Evolutionary conservation across 2,797 vertebrate genomes (phyloP).

Genomic region (Pangasius krempfi): DNA sequence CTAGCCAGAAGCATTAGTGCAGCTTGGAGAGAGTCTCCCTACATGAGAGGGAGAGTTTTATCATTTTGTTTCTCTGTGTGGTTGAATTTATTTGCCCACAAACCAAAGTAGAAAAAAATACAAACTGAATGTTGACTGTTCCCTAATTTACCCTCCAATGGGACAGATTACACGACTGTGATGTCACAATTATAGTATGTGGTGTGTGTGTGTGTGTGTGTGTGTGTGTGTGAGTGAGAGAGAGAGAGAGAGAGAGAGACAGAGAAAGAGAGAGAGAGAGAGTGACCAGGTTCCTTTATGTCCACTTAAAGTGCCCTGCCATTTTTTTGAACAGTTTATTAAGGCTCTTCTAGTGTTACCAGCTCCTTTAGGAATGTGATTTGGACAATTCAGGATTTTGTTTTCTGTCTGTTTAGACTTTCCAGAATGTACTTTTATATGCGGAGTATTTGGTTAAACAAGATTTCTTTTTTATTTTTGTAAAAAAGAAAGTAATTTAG

Average conservation of each 20-base stretch:
- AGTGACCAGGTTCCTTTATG: slow-evolving; percentile 1
- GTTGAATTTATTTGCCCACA: slow-evolving; percentile 14
- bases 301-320: slow-evolving; percentile 48
- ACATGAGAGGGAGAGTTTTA: background rate
- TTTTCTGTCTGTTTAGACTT: slow-evolving; percentile 35
- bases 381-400: slow-evolving; percentile 45
- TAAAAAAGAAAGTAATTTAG: slow-evolving; percentile 37
- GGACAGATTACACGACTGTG: slow-evolving; percentile 18
- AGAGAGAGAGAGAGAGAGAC: slow-evolving; percentile 14
- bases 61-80: background rate
- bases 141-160: slow-evolving; percentile 23
- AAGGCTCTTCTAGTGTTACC: slow-evolving; percentile 26
- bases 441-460: slow-evolving; percentile 48
- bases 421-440: slow-evolving; percentile 57
- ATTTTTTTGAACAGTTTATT: slow-evolving; percentile 33
- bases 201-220: slow-evolving; percentile 36
- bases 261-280: background rate
- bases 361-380: slow-evolving; percentile 29
- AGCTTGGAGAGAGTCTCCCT: background rate
- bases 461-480: slow-evolving; percentile 52
- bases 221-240: background rate
- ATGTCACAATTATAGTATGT: slow-evolving; percentile 42
- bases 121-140: slow-evolving; percentile 60
- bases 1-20: slow-evolving; percentile 41
- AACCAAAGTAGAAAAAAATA: slow-evolving; percentile 54